Base-by-base conservation (phyloP, 2,888 invertebrate genomes). In the Agonum fuliginosum region DNA sequence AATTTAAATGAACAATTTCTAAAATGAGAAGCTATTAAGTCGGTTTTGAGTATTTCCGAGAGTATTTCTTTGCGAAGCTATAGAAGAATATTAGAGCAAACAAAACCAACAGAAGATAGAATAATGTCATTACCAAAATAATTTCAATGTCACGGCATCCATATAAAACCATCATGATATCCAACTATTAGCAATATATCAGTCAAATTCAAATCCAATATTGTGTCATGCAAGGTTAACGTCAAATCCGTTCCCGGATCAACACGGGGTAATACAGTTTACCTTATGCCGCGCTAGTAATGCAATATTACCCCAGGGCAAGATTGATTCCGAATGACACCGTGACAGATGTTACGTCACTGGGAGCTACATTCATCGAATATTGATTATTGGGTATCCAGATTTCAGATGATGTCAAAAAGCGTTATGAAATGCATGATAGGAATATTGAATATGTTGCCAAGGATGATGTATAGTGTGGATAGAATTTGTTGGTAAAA, bases 101-200 rank as follows among this genome's bases (percentile, higher is more conserved):
- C n/a, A n/a, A n/a, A n/a, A n/a, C n/a, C n/a, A 37, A 37, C 37
- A 37, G 12, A 8, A 10, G 37, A 37, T 37, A 37, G 12, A 1
- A 37, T 37, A 3, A 37, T 37, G 8, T 12, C 37, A 37, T 37
- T 37, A 37, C 37, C 37, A 37, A 37, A 37, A 37, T 37, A 37
- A n/a, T 3, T 20, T 10, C 12, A 54, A 54, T 54, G 54, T 54
- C 54, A 54, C 54, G 54, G 54, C 10, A 54, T 10, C 54, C n/a
- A 24, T 54, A 48, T 48, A 54, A 22, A 20, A 10, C 4, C 24
- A 24, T 54, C 24, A 48, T 54, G 54, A 54, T 54, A 54, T 54
- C 54, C 54, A 20, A 22, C 54, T 24, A 54, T 54, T 54, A 54
- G 24, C 48, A 54, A 54, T 54, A 54, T 54, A 54, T 54, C 54